Evolutionary conservation across 2,888 invertebrate genomes (phyloP).

Genomic region (Apodemia zela): DNA sequence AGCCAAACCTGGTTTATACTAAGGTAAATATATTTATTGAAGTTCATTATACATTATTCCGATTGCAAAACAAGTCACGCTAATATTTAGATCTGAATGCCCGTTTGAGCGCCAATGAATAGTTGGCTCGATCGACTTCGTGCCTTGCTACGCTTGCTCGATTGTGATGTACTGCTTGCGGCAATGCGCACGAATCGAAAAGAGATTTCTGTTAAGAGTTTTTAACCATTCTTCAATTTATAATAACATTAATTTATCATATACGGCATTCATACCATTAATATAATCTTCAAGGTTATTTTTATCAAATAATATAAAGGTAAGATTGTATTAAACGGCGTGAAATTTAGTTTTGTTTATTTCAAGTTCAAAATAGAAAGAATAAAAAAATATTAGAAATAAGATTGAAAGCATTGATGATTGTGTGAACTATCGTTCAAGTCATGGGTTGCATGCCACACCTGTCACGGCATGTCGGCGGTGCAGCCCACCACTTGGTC

Average conservation of each 20-base stretch:
- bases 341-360: not conserved
- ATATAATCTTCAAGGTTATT: not conserved
- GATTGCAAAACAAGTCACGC: conserved; percentile 62
- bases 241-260: conserved; percentile 31
- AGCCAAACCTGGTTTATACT: not conserved
- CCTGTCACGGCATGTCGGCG: conserved; percentile 72
- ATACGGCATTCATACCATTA: not conserved
- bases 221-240: conserved; percentile 34
- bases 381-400: not conserved
- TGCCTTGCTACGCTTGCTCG: conserved; percentile 77
- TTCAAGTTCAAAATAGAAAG: not conserved
- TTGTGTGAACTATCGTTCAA: conserved; percentile 52
- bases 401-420: conserved; percentile 30
- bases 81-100: conserved; percentile 78
- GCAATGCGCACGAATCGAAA: conserved; percentile 62
- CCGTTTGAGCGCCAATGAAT: conserved; percentile 78
- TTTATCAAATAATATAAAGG: not conserved
- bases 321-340: not conserved
- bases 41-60: conserved; percentile 57
- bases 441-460: conserved; percentile 77
- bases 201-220: conserved; percentile 59
- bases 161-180: conserved; percentile 77
- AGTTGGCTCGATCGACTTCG: conserved; percentile 77
- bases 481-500: conserved; percentile 73
- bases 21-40: conserved; percentile 28